Percentiles rank a stretch among this genome's conserved stretches.
phyloP scores from a whole-genome alignment of 2,113 vertebrate species.

The Nerophis ophidion region DNA sequence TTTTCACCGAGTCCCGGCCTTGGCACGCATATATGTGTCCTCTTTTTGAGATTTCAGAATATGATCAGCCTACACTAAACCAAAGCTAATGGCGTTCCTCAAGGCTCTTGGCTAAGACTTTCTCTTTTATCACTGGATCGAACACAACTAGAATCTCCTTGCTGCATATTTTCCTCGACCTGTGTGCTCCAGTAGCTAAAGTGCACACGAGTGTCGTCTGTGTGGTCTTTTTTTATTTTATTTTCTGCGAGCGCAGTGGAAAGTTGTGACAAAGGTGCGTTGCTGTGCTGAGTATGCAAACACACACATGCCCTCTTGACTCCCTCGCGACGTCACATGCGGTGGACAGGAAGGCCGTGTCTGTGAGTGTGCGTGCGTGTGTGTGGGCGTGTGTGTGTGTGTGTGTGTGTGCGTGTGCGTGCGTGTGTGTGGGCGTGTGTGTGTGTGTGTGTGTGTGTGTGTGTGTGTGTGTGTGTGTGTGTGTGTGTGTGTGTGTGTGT shows the following conservation, averaged over 20 bases:
- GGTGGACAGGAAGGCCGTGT: slow-evolving; percentile 4
- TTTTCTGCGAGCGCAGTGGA: slow-evolving; percentile 49
- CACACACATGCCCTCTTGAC: slow-evolving; percentile 43
- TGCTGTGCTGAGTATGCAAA: slow-evolving; percentile 60
- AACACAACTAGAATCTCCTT: neutral
- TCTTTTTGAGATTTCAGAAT: no score
- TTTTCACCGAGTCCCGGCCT: no score
- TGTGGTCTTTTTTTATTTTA: neutral
- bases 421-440: no score
- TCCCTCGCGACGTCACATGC: slow-evolving; percentile 40
- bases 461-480: no score
- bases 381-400: slow-evolving; percentile 13
- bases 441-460: no score
- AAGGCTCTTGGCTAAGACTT: no score
- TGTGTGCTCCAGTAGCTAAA: no score
- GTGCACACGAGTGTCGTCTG: slow-evolving; percentile 28
- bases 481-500: no score
- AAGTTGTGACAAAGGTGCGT: slow-evolving; percentile 62
- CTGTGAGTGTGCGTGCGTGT: slow-evolving; percentile 41
- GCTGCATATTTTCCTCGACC: no score
- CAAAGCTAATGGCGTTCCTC: no score
- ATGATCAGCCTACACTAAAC: no score
- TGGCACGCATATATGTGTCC: no score
- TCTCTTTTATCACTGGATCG: slow-evolving; percentile 9
- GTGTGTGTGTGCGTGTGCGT: slow-evolving; percentile 36